Base-by-base conservation (phyloP, 2,797 vertebrate species). In the Salmo trutta region DNA sequence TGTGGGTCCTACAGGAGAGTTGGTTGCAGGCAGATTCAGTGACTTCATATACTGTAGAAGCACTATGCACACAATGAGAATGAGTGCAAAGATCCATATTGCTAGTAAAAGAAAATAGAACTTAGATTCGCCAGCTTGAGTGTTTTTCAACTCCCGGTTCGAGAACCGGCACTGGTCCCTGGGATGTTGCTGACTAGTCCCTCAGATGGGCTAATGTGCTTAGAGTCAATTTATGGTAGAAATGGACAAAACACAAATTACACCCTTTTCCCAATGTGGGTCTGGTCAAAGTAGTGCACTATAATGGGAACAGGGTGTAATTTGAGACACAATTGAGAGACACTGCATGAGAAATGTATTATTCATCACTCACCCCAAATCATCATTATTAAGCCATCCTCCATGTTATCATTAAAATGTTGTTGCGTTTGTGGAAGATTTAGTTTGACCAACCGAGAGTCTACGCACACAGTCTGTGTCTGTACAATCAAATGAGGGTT, bases 1-100 rank as follows among this genome's bases (percentile, higher is more conserved):
- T 65, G 54, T 75, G 41, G 62, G 33, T 52, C 68, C 56, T 56
- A 64, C 70, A 67, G 75, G 70, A 79, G 66, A 51, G 41, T 36
- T 19, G 74, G 65, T 67, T 33, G 56, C 56, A 65, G 8, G 53
- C 67, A 77, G 80, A 83, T 83, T 79, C n/a, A 79, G 82, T 82
- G 80, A 71, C 75, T 74, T 17, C 73, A 73, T 41, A 76, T 78
- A 8, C 21, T 64, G 19, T 21, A 47, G 41, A 47, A 47, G 10
- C 41, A 47, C 41, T 47, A 79, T 24, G 65, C 29, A 65, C 64
- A 73, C 31, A 82, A 33, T 56, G 24, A 70, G 17, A 6, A 64
- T 64, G 5, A 64, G n/a, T 64, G 21, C 59, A 21, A 62, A 21
- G 2, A 62, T 8, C 21, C 7, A 12, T 64, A 64, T 64, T 24